Evolutionary conservation across 2,797 vertebrate species (phyloP), one percentile per base, ranked within the genome.

Genomic region (Pangasius larnaudii): DNA sequence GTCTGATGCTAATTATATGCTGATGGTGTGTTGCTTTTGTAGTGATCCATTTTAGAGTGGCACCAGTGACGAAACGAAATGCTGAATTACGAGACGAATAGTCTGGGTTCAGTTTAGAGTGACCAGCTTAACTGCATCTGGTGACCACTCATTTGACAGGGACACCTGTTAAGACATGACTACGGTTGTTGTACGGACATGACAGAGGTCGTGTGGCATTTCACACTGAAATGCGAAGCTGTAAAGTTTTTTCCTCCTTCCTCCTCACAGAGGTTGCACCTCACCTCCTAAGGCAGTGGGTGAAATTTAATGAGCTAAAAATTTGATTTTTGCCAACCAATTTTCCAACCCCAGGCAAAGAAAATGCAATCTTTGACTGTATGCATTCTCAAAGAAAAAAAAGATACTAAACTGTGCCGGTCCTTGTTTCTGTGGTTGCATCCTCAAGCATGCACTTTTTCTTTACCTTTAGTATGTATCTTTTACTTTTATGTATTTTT

Each of bases 131-230:
- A 58, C 56, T 75, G 69, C 58, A 75, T 39, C 72, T 53, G 56
- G 61, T 49, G 74, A 79, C 49, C 30, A 16, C 87, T 85, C 46
- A 27, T 36, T 69, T 85, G 87, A 88, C 63, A 33, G 61, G 61
- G 71, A 79, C 87, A 80, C 84, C 84, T 85, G 84, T 88, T 88
- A 36, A 51, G 19, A 85, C 46, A n/a, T 22, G 51, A 72, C 36
- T 71, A 53, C 36, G 27, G 33, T 61, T 59, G 84, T 79, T 72
- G 10, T 39, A 5, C 39, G 39, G 39, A 39, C 39, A 39, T 39
- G 53, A 36, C 39, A 36, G 83, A 61, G 39, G 19, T 27, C 42
- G 39, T 85, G 61, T 56, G 53, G 67, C 72, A 5, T 56, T 67
- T 61, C 19, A 46, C 49, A 10, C 24, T 33, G 86, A 71, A 58